Evolutionary conservation across 2,888 invertebrate species (phyloP), one percentile per base, ranked within the genome.

Genomic region (Oligia latruncula): DNA sequence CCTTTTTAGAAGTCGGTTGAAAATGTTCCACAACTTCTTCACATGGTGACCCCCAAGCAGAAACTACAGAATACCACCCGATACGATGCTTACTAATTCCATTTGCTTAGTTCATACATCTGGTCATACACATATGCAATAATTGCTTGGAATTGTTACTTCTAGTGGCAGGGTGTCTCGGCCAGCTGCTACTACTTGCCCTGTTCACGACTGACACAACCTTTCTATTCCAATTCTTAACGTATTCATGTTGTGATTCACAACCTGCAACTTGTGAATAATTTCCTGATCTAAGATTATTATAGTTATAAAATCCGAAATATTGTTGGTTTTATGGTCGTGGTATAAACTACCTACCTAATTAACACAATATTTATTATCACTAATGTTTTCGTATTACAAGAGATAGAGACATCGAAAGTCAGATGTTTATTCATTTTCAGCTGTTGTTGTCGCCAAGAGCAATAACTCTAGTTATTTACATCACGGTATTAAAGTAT

Each of bases 391-490:
- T 84, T 80, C 35, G 23, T 64, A 71, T 73, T 40, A 43, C 49
- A 74, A 46, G 20, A 52, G 79, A 84, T 81, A 78, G 82, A 43
- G 71, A 65, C 60, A 72, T 81, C 68, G 40, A 77, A 81, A 83
- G 67, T 77, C 23, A 62, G 23, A 67, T 83, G 78, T 86, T 87
- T 87, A 82, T 82, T 74, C 58, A 78, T 77, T 80, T 80, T 84
- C 52, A 82, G 71, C 13, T 66, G 74, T 76, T 74, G 83, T 77
- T 82, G 52, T 40, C 60, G 68, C 43, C 74, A 52, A 68, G 77
- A 84, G 91, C 87, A 92, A 93, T 88, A 92, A 85, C 80, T 90
- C 73, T 77, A 70, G 82, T 85, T 87, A 90, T 90, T 93, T 92
- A 90, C 92, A 92, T 93, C 92, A 93, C 88, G 62, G 79, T 84